Percentiles rank a stretch among this genome's conserved stretches.
These are phyloP conservation scores for Drosophila pallidifrons DNA, from an alignment of 1,140 invertebrate species.

Conservation along the genomic window DNA sequence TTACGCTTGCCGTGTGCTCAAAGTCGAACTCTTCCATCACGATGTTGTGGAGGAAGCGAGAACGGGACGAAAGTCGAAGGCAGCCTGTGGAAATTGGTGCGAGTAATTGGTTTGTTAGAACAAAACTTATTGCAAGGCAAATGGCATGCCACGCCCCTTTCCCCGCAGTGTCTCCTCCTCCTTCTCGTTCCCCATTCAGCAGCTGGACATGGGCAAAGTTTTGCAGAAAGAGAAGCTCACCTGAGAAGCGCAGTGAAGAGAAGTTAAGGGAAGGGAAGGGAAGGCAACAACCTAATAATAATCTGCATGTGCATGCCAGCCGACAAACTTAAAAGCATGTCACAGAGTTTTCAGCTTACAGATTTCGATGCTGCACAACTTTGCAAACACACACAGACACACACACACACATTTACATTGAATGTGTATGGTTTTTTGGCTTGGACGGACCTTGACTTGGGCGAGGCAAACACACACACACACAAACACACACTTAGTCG, in stretches of 20 bases:
- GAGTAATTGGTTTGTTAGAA: conserved; percentile 83
- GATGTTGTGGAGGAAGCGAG: conserved; percentile 37
- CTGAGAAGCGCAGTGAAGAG: conserved; percentile 1
- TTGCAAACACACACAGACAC: conserved; percentile 35
- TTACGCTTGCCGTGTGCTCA: conserved; percentile 49
- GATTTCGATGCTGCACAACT: conserved; percentile 76
- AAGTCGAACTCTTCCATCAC: conserved; percentile 80
- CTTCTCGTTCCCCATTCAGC: not conserved
- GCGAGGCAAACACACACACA: conserved; percentile 1
- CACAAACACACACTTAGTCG: conserved; percentile 14
- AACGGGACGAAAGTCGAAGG: conserved; percentile 57
- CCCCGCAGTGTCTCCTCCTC: not conserved
- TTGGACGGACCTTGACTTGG: conserved; percentile 19
- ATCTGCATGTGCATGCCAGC: conserved; percentile 71
- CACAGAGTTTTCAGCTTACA: conserved; percentile 81
- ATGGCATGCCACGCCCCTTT: conserved; percentile 36
- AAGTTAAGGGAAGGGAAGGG: not conserved
- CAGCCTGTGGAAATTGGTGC: conserved; percentile 79
- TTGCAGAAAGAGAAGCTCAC: conserved; percentile 44
- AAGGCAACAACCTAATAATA: conserved; percentile 78
- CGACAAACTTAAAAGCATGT: conserved; percentile 79
- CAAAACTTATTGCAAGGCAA: conserved; percentile 74
- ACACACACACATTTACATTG: conserved; percentile 15
- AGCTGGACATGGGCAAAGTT: conserved; percentile 70
- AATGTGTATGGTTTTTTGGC: conserved; percentile 4